Evolutionary conservation across 1,140 invertebrate species (phyloP), one percentile per base, ranked within the genome.

Genomic region (Drosophila nigrodunni): DNA sequence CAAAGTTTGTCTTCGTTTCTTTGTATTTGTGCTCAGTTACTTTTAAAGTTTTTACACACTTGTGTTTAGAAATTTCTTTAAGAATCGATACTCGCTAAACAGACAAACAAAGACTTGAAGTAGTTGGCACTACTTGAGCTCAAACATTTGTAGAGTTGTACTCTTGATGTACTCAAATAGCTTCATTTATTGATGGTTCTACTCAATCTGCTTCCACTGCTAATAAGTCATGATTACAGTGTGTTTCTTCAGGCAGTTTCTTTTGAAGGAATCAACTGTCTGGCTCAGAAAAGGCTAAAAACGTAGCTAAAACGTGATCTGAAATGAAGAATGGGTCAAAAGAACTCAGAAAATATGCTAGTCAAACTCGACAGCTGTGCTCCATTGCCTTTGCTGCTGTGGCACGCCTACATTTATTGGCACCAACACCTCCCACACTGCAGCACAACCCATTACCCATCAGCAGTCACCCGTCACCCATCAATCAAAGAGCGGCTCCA

Each of bases 291-390:
- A 47, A 8, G 39, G 2, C 5, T n/a, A n/a, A 46, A 59, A 47
- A 47, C 15, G 15, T 47, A n/a, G n/a, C 30, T 41, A 15, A 57
- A 64, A 61, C 68, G 46, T 41, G 55, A 50, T 41, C 49, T 49
- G 57, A 69, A 57, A 69, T 49, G 64, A 68, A 43, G 55, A 55
- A 39, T 41, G 55, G 58, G 13, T 9, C 2, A 67, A 15, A 34
- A 59, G 35, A 59, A 68, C 41, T 50, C 13, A n/a, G 69, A 72
- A 68, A 74, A 69, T 69, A 74, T 74, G 71, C 49, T 69, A 74
- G 49, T 61, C 49, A 43, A 73, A 47, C 54, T 58, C 13, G 34
- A 74, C 65, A 68, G 65, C 41, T 61, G 67, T 68, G 47, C 44
- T 59, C 39, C 46, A 57, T 55, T 52, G 34, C 11, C 57, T 15